Evolutionary conservation across 1,140 invertebrate genomes (phyloP).

Genomic region (Drosophila arawakana): DNA sequence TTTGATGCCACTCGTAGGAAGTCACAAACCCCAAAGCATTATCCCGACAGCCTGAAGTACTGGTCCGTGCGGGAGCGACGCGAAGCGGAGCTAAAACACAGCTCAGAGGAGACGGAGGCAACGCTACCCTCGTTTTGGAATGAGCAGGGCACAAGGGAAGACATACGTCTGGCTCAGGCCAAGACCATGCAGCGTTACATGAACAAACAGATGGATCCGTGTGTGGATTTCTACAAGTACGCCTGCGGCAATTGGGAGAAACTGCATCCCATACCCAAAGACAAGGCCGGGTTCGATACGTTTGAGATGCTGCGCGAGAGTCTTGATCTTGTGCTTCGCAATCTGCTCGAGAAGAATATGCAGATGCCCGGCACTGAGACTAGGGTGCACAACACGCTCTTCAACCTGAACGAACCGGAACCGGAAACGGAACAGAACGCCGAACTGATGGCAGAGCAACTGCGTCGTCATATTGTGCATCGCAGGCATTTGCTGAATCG

Average conservation of each 20-base stretch:
- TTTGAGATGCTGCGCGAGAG: constrained; percentile 93
- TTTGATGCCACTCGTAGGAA: constrained; percentile 36
- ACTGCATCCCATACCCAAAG: constrained; percentile 93
- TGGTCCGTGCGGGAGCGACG: constrained; percentile 28
- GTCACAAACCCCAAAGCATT: constrained; percentile 13
- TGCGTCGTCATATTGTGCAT: constrained; percentile 65
- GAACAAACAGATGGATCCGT: constrained; percentile 92
- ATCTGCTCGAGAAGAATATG: constrained; percentile 86
- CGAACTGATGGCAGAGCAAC: constrained; percentile 42
- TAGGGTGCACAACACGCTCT: constrained; percentile 50
- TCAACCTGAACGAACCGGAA: constrained; percentile 57
- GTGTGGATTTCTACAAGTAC: constrained; percentile 96
- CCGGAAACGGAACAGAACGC: constrained; percentile 47
- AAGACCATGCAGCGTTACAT: constrained; percentile 91
- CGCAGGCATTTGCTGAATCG: constrained; percentile 57
- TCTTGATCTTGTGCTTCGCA: constrained; percentile 88
- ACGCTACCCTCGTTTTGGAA: constrained; percentile 85
- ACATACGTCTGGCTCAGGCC: constrained; percentile 86
- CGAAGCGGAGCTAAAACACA: constrained; percentile 38
- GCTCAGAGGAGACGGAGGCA: constrained; percentile 23
- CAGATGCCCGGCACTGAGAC: constrained; percentile 27
- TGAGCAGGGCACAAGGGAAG: constrained; percentile 84
- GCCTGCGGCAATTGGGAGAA: constrained; percentile 95
- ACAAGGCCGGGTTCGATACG: constrained; percentile 92
- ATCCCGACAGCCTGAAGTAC: constrained; percentile 39